Conservation (phyloP, 2,888 invertebrate species). For the Pharmacophagus antenor region DNA sequence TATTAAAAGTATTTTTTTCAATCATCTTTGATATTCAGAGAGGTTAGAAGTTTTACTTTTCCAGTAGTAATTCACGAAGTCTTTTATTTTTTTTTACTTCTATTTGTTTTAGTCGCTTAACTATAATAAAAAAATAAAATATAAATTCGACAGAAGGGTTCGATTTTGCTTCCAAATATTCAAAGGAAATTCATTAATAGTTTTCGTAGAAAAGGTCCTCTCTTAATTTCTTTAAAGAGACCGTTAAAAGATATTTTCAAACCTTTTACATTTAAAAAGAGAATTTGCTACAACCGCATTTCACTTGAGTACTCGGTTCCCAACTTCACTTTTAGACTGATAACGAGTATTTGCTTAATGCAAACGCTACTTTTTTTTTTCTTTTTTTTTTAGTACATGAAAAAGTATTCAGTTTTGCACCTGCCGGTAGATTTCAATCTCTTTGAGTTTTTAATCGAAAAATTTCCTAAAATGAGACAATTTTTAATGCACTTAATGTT, state of each 20-base stretch:
- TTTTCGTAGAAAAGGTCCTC: background rate
- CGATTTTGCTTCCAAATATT: background rate
- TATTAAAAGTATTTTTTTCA: no score
- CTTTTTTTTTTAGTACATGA: slow-evolving; percentile 16
- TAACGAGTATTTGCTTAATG: slow-evolving; percentile 28
- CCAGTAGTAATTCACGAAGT: no score
- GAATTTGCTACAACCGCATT: slow-evolving; percentile 24
- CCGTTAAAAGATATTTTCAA: slow-evolving; percentile 15
- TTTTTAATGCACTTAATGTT: background rate
- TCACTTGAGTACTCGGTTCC: slow-evolving; percentile 17
- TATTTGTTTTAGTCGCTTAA: no score
- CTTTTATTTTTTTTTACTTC: no score
- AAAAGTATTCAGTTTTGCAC: slow-evolving; percentile 21
- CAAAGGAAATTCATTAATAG: background rate
- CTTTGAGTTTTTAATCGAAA: slow-evolving; percentile 18
- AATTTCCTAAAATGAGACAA: background rate
- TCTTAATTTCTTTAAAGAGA: slow-evolving; percentile 13
- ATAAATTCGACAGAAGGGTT: background rate
- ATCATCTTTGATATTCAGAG: no score
- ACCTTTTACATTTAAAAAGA: slow-evolving; percentile 16
- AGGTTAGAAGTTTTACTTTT: no score
- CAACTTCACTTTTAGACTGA: slow-evolving; percentile 24
- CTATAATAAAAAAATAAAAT: background rate
- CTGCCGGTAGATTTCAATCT: slow-evolving; percentile 11
- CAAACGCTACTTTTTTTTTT: slow-evolving; percentile 8